Percentiles rank a stretch among this genome's conserved stretches.
Evolutionary conservation across 2,113 vertebrate species (phyloP).

Genomic region (Chelonoidis abingdonii): DNA sequence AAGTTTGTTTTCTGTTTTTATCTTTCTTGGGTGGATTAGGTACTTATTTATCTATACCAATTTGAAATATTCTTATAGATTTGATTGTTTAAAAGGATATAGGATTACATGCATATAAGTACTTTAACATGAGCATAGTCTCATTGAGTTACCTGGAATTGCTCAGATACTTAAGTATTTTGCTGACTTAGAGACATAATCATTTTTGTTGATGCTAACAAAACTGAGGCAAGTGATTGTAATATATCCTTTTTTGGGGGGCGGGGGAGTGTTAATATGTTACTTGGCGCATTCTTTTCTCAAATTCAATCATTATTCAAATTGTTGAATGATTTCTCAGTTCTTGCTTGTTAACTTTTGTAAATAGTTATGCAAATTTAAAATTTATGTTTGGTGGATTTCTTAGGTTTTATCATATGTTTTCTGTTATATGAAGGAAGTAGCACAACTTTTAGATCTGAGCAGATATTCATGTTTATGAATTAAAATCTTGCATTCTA

Average conservation of each 20-base stretch:
- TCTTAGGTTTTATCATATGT: background rate
- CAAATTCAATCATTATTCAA: background rate
- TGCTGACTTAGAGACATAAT: too few species aligned
- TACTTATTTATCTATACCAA: background rate
- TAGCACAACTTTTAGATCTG: slow-evolving; percentile 54
- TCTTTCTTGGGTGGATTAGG: background rate
- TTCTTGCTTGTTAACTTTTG: background rate
- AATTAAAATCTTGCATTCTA: slow-evolving; percentile 6
- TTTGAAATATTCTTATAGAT: background rate
- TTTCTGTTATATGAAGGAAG: slow-evolving; percentile 9
- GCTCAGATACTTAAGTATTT: background rate
- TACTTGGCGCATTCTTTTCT: slow-evolving; percentile 13
- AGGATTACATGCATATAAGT: background rate
- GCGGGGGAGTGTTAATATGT: too few species aligned
- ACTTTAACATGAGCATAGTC: background rate
- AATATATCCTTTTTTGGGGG: background rate
- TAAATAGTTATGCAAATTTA: background rate
- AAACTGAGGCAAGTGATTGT: background rate
- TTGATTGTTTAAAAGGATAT: background rate
- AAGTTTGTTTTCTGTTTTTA: background rate
- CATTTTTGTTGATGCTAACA: background rate
- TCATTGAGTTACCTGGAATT: background rate
- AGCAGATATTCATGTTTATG: background rate
- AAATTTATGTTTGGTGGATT: slow-evolving; percentile 30
- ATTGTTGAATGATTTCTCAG: slow-evolving; percentile 1